Evolutionary conservation across 2,113 vertebrate genomes (phyloP).

Genomic region (Malaclemys terrapin): DNA sequence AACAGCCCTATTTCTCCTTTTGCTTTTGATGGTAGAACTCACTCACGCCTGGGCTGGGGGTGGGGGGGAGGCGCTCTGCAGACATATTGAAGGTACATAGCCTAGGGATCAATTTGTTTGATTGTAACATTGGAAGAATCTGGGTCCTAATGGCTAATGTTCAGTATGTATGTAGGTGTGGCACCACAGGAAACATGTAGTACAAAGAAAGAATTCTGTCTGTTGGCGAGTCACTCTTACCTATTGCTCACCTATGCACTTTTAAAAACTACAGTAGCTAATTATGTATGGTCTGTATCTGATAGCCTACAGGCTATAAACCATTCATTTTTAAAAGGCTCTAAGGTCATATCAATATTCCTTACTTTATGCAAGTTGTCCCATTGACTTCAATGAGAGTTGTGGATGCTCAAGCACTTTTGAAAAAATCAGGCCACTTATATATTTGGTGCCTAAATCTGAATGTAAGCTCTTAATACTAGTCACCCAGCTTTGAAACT

Average conservation of each 20-base stretch:
- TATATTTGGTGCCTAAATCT: neutral
- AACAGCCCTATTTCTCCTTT: neutral
- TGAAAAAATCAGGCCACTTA: neutral
- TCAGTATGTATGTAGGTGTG: neutral
- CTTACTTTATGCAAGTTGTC: neutral
- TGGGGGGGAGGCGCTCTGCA: neutral
- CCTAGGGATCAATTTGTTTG: neutral
- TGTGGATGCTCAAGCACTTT: neutral
- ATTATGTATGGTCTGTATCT: neutral
- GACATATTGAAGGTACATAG: neutral
- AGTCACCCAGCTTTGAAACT: no score
- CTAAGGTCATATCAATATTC: neutral
- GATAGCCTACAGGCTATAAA: neutral
- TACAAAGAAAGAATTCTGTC: conserved; percentile 31
- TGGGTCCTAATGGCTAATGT: neutral
- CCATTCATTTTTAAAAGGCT: neutral
- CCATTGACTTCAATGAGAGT: neutral
- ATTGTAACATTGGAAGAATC: neutral
- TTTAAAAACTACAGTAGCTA: conserved; percentile 50
- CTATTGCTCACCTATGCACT: conserved; percentile 62
- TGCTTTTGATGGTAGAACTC: neutral
- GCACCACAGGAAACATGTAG: neutral
- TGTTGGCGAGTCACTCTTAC: conserved; percentile 32
- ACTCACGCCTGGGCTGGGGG: fast-evolving
- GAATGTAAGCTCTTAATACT: no score